These are phyloP conservation scores for Drosophila birchii DNA, from an alignment of 2,888 invertebrate species.

Conservation along the genomic window DNA sequence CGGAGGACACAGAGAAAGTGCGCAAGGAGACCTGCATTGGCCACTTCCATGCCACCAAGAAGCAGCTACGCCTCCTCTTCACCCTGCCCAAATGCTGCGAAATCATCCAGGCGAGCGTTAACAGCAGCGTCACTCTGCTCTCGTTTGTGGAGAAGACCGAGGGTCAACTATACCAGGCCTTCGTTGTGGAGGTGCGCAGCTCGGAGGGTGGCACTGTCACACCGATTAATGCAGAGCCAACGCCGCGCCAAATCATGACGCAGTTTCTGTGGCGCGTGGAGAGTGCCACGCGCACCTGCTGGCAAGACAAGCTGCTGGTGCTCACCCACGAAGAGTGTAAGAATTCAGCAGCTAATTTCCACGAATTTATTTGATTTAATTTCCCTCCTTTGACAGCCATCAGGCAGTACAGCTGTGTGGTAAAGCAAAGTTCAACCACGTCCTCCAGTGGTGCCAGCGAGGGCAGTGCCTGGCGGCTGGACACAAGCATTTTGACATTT, in stretches of 20 bases:
- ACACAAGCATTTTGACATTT: constrained; percentile 86
- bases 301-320: constrained; percentile 89
- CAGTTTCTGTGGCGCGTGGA: constrained; percentile 87
- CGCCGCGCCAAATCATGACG: constrained; percentile 90
- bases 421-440: constrained; percentile 79
- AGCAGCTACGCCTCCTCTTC: constrained; percentile 87
- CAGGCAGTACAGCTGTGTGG: constrained; percentile 81
- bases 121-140: constrained; percentile 88
- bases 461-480: constrained; percentile 85
- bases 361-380: no score
- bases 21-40: constrained; percentile 86
- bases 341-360: constrained; percentile 43
- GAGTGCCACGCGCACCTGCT: constrained; percentile 69
- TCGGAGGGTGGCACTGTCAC: constrained; percentile 48
- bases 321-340: constrained; percentile 92
- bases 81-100: constrained; percentile 87
- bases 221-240: constrained; percentile 85
- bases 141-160: constrained; percentile 88
- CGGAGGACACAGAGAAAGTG: constrained; percentile 61
- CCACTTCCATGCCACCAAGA: constrained; percentile 87
- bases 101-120: constrained; percentile 92
- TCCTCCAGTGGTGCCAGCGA: constrained; percentile 55
- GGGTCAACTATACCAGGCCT: constrained; percentile 87
- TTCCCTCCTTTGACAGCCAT: constrained; percentile 48
- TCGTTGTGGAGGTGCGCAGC: constrained; percentile 86